Base-by-base conservation (phyloP, 2,888 invertebrate species). In the Liopterus haemorrhoidalis region DNA sequence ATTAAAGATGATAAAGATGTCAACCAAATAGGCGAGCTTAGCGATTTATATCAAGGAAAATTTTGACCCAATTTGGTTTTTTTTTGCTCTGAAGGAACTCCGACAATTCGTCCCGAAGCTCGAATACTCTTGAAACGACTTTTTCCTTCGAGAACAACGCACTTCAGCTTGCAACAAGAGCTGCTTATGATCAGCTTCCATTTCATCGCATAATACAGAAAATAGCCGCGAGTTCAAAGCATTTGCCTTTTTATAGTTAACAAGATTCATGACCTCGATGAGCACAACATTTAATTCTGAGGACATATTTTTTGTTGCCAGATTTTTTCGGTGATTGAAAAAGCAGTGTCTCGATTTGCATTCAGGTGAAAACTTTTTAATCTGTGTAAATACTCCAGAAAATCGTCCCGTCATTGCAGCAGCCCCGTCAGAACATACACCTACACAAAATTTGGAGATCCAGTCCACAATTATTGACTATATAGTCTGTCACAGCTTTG, bases 161-260 rank as follows among this genome's bases (percentile, higher is more conserved):
- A 8, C 24, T 24, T 24, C 24, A 24, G 24, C 24, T 24, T 24
- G 24, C n/a, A 24, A 24, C n/a, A 24, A 24, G 24, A 22, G 35
- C 30, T 12, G n/a, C n/a, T n/a, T n/a, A n/a, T n/a, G n/a, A n/a
- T n/a, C n/a, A n/a, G n/a, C n/a, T n/a, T 45, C 48, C 18, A 43
- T 16, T 33, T 50, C 49, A 31, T 32, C 49, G 33, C 41, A 36
- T 19, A 36, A 19, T 19, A 19, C 15, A 3, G 36, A 3, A 6
- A 36, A 36, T 8, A 21, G 36, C 24, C 8, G 8, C 8, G n/a
- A n/a, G n/a, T n/a, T n/a, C n/a, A n/a, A n/a, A n/a, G n/a, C n/a
- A n/a, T n/a, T n/a, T n/a, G n/a, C n/a, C n/a, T n/a, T n/a, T n/a
- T n/a, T n/a, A n/a, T n/a, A n/a, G n/a, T n/a, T n/a, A n/a, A n/a